phyloP scores from a whole-genome alignment of 2,797 vertebrate species.

The Buphagus erythrorhynchus region DNA sequence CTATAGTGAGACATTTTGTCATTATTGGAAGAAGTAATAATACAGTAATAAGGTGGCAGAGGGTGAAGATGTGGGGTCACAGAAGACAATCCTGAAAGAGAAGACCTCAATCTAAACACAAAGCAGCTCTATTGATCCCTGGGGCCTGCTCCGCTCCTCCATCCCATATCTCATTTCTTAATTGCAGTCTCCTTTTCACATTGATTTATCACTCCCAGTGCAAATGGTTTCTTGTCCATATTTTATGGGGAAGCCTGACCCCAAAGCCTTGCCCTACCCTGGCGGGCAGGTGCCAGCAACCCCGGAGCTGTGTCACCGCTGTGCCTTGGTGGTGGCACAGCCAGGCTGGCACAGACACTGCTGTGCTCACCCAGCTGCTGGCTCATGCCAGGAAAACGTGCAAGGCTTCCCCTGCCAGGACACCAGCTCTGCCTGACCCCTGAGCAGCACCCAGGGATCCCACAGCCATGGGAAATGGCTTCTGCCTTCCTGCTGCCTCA shows the following conservation, averaged over 20 bases:
- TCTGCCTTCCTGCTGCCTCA: background rate
- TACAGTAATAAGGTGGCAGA: constrained; percentile 14
- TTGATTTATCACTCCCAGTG: background rate
- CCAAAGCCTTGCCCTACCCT: background rate
- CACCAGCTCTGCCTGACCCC: background rate
- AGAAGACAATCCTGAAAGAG: background rate
- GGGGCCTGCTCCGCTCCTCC: background rate
- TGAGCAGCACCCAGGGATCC: background rate
- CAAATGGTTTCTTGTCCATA: background rate
- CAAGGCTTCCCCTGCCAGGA: background rate
- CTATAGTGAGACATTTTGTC: constrained; percentile 25
- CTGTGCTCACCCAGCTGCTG: background rate
- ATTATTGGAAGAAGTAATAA: constrained; percentile 37
- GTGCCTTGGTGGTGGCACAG: background rate
- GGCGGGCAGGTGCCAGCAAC: background rate
- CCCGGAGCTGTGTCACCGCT: background rate
- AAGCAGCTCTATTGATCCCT: background rate
- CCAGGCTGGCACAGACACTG: background rate
- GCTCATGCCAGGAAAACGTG: accelerated
- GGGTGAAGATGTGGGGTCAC: constrained; percentile 25
- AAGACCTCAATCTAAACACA: constrained; percentile 45
- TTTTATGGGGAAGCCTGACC: background rate
- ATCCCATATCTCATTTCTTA: constrained; percentile 3
- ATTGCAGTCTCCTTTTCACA: background rate
- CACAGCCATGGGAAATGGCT: background rate